These are phyloP conservation scores for Mythimna ferrago DNA, from an alignment of 2,888 invertebrate genomes.

Conservation along the genomic window DNA sequence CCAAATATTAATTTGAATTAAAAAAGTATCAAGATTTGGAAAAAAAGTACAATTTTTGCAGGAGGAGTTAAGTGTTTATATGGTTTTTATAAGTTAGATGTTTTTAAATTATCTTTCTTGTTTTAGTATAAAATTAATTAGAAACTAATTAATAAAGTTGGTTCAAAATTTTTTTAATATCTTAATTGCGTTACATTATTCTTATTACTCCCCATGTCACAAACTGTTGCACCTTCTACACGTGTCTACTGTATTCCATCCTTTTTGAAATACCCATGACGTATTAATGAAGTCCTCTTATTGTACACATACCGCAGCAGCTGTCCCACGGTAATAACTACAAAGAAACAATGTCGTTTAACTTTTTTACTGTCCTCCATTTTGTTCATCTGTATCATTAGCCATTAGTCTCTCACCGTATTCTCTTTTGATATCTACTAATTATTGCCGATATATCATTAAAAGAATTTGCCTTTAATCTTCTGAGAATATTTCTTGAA, in stretches of 20 bases:
- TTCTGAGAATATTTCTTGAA: slow-evolving; percentile 39
- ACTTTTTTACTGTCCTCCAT: slow-evolving; percentile 51
- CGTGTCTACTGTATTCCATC: neutral
- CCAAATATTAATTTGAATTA: too few relatives aligned
- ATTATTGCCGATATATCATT: slow-evolving; percentile 53
- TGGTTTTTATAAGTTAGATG: too few relatives aligned
- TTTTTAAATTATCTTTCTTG: too few relatives aligned
- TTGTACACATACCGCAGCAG: slow-evolving; percentile 20
- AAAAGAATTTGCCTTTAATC: slow-evolving; percentile 54
- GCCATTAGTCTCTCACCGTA: slow-evolving; percentile 55
- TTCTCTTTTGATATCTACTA: slow-evolving; percentile 56
- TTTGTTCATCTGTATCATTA: slow-evolving; percentile 54
- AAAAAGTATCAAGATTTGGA: too few relatives aligned
- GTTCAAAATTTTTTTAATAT: too few relatives aligned
- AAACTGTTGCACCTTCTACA: neutral
- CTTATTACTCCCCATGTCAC: neutral
- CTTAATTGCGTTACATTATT: neutral
- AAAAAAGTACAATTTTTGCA: too few relatives aligned
- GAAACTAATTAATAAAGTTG: too few relatives aligned
- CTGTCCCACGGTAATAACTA: slow-evolving; percentile 36
- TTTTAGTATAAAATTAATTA: too few relatives aligned
- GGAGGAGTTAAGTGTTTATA: too few relatives aligned
- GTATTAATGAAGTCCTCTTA: slow-evolving; percentile 7
- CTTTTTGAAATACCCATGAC: slow-evolving; percentile 4
- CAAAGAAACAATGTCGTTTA: slow-evolving; percentile 41